Evolutionary conservation across 2,797 vertebrate genomes (phyloP).

Genomic region (Astyanax mexicanus): DNA sequence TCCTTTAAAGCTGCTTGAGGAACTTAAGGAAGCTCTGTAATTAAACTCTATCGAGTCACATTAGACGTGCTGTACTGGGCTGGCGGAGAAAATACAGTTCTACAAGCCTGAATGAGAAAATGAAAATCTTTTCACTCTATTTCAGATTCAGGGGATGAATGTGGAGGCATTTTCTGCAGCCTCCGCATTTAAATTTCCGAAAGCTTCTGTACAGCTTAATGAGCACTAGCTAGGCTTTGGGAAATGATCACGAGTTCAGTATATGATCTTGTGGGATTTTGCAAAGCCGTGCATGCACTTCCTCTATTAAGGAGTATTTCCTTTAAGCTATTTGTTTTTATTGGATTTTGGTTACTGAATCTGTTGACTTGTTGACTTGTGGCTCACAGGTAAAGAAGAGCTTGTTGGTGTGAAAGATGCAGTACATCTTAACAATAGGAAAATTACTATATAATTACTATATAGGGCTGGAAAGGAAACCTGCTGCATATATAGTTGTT

Average conservation of each 20-base stretch:
- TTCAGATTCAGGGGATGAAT: constrained; percentile 2
- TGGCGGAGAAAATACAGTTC: background rate
- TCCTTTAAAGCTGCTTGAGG: background rate
- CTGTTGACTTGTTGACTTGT: background rate
- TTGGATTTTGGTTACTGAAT: constrained; percentile 26
- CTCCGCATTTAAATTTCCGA: constrained; percentile 8
- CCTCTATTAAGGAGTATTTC: constrained; percentile 25
- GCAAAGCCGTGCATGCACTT: constrained; percentile 12
- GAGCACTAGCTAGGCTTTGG: constrained; percentile 27
- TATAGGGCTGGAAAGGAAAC: too few species aligned
- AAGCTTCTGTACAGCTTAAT: constrained; percentile 20
- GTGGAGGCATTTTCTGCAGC: background rate
- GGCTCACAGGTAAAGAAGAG: background rate
- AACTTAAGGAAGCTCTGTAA: background rate
- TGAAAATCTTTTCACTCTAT: background rate
- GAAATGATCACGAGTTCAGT: constrained; percentile 27
- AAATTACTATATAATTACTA: too few species aligned
- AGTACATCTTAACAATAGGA: too few species aligned
- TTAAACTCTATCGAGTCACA: background rate
- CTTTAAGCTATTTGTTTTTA: constrained; percentile 32
- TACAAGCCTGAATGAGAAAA: constrained; percentile 9
- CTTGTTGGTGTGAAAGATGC: too few species aligned
- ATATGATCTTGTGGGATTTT: constrained; percentile 21
- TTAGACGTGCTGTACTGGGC: background rate
- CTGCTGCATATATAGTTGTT: too few species aligned